These are phyloP conservation scores for Rhimphoctona megacephalus DNA, from an alignment of 2,888 invertebrate genomes.

Conservation along the genomic window DNA sequence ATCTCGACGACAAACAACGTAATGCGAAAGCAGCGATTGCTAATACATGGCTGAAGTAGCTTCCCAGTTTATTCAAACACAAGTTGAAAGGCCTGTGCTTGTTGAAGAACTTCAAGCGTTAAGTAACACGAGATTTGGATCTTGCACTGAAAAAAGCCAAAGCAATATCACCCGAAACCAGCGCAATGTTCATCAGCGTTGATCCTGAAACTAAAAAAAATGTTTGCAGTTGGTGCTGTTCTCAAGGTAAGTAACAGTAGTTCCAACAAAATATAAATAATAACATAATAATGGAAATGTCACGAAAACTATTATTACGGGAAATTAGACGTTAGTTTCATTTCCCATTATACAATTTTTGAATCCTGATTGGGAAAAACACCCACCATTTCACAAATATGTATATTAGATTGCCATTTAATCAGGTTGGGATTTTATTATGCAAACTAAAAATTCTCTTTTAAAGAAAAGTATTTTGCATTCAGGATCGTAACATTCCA, in stretches of 20 bases:
- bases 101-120: slow-evolving; percentile 94
- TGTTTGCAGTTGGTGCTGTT: slow-evolving; percentile 95
- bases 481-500: no score
- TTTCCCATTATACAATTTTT: no score
- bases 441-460: no score
- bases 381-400: no score
- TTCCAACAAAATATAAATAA: background rate
- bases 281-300: background rate
- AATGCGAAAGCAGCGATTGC: slow-evolving; percentile 92
- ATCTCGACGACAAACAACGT: slow-evolving; percentile 96
- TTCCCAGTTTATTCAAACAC: slow-evolving; percentile 91
- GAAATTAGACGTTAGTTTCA: no score
- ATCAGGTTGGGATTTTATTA: no score
- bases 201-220: slow-evolving; percentile 94
- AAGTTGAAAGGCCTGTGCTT: slow-evolving; percentile 89
- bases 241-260: slow-evolving; percentile 87
- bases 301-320: no score
- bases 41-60: slow-evolving; percentile 92
- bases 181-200: slow-evolving; percentile 97
- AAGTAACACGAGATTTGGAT: slow-evolving; percentile 97
- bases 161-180: slow-evolving; percentile 91
- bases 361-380: no score
- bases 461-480: no score
- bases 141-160: slow-evolving; percentile 96
- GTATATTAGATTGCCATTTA: no score